Evolutionary conservation across 2,888 invertebrate genomes (phyloP), one percentile per base, ranked within the genome.

Genomic region (Brachyptera risi): DNA sequence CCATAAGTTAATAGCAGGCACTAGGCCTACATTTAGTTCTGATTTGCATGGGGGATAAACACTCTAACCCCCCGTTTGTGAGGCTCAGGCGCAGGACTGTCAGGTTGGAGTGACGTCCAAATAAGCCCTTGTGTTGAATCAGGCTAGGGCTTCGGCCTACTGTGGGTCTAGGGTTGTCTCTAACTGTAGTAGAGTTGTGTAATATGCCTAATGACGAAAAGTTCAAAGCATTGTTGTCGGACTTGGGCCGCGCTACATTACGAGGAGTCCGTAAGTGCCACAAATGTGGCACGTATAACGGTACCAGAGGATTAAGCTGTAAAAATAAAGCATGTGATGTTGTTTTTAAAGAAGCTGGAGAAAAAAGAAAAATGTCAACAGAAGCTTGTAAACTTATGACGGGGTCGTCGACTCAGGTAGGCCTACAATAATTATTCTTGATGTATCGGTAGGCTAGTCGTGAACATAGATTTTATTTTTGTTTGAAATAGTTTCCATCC

Each of bases 281-380:
- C 0, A 85, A 85, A 69, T 92, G 91, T 76, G 87, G 87, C 0
- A 82, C 82, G 1, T 83, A 83, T 65, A 91, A 89, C 74, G 90
- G 90, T 1, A 88, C 87, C 1, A 77, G 90, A 58, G 86, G 88
- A n/a, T 76, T 82, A 21, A 80, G 80, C 65, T 88, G 89, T 71
- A 88, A 88, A 73, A 88, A 88, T 71, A 84, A 84, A 71, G 74
- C 78, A 13, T 89, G 88, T 71, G 82, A 83, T 72, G 82, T 80
- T 15, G 80, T 85, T 1, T 85, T 87, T 68, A 84, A 84, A 71
- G 81, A 83, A 71, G 79, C 75, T 1, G 77, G 77, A 51, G 81
- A 77, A 67, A 80, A 78, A 71, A 76, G 75, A 69, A 83, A 78
- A 72, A 73, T 79, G 4, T 81, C 82, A 27, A 80, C 83, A 1